Evolutionary conservation across 2,113 vertebrate species (phyloP).

Genomic region (Chaetodon trifascialis): DNA sequence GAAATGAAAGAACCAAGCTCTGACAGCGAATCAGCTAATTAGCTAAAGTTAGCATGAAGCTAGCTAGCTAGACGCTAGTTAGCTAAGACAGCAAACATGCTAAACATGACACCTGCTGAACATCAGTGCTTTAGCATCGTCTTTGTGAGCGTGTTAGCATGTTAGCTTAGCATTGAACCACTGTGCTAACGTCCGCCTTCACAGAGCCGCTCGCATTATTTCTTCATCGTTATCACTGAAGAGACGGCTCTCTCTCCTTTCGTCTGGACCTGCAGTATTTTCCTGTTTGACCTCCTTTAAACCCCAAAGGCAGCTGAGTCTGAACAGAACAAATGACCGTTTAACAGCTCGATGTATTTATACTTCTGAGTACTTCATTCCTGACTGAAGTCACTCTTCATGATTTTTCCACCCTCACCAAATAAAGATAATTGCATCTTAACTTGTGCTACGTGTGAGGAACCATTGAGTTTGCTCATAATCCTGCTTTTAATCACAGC

Average conservation of each 20-base stretch:
- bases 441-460: constrained; percentile 1
- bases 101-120: too few species aligned
- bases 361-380: not conserved
- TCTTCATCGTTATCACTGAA: too few species aligned
- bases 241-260: not conserved
- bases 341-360: not conserved
- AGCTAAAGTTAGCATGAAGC: too few species aligned
- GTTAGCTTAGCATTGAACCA: too few species aligned
- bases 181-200: too few species aligned
- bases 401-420: not conserved
- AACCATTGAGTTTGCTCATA: not conserved
- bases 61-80: too few species aligned
- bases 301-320: not conserved
- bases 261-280: not conserved
- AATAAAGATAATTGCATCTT: constrained; percentile 11
- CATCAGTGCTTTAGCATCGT: too few species aligned
- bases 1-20: not conserved
- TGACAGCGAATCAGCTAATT: too few species aligned
- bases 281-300: not conserved
- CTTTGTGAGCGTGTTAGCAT: too few species aligned
- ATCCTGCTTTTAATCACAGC: not conserved
- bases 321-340: not conserved
- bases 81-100: too few species aligned
- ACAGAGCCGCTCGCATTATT: too few species aligned
- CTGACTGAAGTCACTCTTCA: not conserved